Conservation (phyloP, 2,797 vertebrate species). For the Nothura maculosa region DNA sequence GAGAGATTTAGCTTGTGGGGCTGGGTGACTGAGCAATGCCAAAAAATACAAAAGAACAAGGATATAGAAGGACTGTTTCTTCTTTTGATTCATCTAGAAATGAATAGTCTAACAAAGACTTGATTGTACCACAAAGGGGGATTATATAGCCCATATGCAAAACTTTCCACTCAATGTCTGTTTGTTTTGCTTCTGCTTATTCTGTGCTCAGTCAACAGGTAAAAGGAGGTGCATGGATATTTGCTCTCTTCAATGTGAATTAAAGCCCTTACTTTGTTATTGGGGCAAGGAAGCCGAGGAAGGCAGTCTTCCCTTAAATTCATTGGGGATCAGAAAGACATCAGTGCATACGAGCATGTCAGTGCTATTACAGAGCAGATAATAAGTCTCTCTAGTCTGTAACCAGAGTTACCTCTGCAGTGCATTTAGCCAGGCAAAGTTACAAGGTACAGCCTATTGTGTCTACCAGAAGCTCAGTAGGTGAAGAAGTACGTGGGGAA, state of each 20-base stretch:
- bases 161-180: background rate
- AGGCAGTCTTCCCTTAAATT: background rate
- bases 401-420: background rate
- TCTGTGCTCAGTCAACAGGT: background rate
- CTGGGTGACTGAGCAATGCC: background rate
- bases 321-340: background rate
- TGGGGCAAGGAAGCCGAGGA: background rate
- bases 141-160: background rate
- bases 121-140: background rate
- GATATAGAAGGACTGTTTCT: background rate
- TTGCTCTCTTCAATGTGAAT: background rate
- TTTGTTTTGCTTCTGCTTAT: background rate
- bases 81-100: background rate
- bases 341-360: background rate
- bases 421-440: background rate
- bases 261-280: background rate
- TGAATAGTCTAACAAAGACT: background rate
- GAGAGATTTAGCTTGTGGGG: background rate
- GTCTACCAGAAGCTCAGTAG: accelerated
- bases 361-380: background rate
- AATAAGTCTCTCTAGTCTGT: background rate
- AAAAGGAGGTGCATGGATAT: background rate
- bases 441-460: background rate
- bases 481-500: background rate
- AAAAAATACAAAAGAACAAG: accelerated